Evolutionary conservation across 2,797 vertebrate species (phyloP).

Genomic region (Melanotaenia boesemani): DNA sequence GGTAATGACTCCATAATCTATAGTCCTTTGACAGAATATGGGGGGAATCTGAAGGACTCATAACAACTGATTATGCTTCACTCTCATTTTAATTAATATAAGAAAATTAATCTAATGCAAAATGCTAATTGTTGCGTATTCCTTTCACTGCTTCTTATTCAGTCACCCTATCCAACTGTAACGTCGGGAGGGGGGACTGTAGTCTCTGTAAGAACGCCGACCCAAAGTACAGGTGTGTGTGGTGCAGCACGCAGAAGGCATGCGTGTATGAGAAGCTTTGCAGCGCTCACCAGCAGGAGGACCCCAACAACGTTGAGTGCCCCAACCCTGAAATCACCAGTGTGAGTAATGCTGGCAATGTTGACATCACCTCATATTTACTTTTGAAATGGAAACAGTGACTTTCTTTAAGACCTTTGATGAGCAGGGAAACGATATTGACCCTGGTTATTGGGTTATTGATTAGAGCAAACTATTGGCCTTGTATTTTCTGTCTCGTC

Average conservation of each 20-base stretch:
- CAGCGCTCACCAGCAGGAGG: constrained; percentile 33
- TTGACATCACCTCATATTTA: constrained; percentile 15
- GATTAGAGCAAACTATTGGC: constrained; percentile 28
- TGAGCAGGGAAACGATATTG: constrained; percentile 19
- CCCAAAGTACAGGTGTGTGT: constrained; percentile 87
- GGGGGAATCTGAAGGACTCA: neutral
- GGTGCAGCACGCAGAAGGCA: constrained; percentile 86
- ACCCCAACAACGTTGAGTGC: constrained; percentile 76
- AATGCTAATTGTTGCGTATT: neutral
- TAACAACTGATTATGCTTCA: constrained; percentile 3
- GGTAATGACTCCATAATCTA: constrained; percentile 26
- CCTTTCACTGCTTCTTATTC: neutral
- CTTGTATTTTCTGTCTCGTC: constrained; percentile 12
- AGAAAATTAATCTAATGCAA: neutral
- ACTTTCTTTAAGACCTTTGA: constrained; percentile 30
- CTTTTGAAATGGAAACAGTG: constrained; percentile 23
- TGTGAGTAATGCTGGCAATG: constrained; percentile 77
- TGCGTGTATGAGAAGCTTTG: constrained; percentile 90
- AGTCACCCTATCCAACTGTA: constrained; percentile 98
- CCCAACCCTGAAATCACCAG: constrained; percentile 86
- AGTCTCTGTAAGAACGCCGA: constrained; percentile 92
- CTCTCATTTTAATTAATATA: constrained; percentile 2
- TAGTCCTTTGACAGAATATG: constrained; percentile 30
- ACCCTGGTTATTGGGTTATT: constrained; percentile 52
- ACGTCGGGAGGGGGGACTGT: constrained; percentile 92